Evolutionary conservation across 1,140 invertebrate genomes (phyloP), one percentile per base, ranked within the genome.

Genomic region (Trissolcus basalis): DNA sequence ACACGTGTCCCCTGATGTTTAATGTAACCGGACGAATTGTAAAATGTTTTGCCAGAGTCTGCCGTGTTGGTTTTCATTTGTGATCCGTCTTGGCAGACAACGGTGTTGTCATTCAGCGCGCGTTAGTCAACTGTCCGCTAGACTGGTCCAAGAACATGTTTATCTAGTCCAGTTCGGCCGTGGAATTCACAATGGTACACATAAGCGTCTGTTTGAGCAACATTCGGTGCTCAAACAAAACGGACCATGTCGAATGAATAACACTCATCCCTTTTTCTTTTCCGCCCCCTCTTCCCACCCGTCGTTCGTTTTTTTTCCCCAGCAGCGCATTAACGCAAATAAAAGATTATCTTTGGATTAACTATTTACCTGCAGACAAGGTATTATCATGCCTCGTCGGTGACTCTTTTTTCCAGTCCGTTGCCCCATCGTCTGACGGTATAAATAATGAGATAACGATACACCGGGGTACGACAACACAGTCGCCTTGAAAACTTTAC

Each of bases 1-100:
- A 81, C 77, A 81, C 78, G 78, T 83, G 60, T 83, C 80, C 80
- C 73, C 83, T 84, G 83, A 79, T 83, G 61, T 73, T 63, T 58
- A 64, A 80, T 70, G 54, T 60, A 67, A 79, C 51, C 65, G 65
- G 83, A 85, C 81, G 77, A 78, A 83, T 85, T 82, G 79, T 74
- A 82, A 83, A 85, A 82, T 80, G 82, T 83, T 85, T 81, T 80
- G 82, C 78, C 68, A 67, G 15, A 9, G 11, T 48, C 68, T 53
- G 50, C 50, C 50, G 19, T 27, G 19, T 27, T 27, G 19, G 19
- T 27, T 27, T 61, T 44, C 60, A 36, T 48, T 61, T 53, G 56
- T 14, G 41, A 69, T 67, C 58, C 14, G 41, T 47, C 32, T 27
- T 13, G 63, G 61, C 51, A 27, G n/a, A 60, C 41, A 56, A 63